Evolutionary conservation across 1,140 invertebrate genomes (phyloP).

Genomic region (Ditylenchus dipsaci): DNA sequence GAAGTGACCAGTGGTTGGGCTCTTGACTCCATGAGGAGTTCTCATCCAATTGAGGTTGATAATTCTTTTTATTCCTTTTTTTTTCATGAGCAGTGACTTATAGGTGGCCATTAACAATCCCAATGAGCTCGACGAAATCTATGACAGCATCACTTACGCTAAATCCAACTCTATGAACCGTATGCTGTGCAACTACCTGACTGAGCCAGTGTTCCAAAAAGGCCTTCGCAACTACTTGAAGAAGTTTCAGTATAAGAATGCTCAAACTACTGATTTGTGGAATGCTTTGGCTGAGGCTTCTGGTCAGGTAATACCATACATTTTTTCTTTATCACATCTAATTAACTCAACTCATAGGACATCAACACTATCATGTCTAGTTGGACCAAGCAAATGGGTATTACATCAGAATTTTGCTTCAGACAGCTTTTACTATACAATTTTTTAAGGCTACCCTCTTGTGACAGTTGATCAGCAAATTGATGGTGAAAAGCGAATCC

Average conservation of each 20-base stretch:
- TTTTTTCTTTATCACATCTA: not conserved
- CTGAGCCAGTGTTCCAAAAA: slow-evolving; percentile 79
- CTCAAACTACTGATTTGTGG: slow-evolving; percentile 91
- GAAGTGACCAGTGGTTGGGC: slow-evolving; percentile 22
- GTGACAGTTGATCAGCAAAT: slow-evolving; percentile 59
- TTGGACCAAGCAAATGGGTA: slow-evolving; percentile 83
- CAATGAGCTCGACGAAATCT: slow-evolving; percentile 45
- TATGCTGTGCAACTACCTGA: slow-evolving; percentile 92
- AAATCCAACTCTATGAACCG: slow-evolving; percentile 75
- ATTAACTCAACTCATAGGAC: slow-evolving; percentile 61
- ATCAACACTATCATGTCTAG: slow-evolving; percentile 84
- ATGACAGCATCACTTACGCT: slow-evolving; percentile 62
- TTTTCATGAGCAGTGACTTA: not conserved
- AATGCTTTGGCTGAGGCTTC: slow-evolving; percentile 78
- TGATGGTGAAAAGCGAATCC: slow-evolving; percentile 23
- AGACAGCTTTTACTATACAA: no score
- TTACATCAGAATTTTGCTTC: no score
- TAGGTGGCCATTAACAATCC: slow-evolving; percentile 59
- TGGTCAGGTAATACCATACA: slow-evolving; percentile 57
- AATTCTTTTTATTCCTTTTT: no score
- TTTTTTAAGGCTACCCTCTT: slow-evolving; percentile 68
- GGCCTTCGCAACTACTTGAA: slow-evolving; percentile 89
- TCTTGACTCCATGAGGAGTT: slow-evolving; percentile 32
- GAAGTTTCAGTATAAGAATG: slow-evolving; percentile 80
- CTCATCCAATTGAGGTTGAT: slow-evolving; percentile 44